Conservation (phyloP, 2,888 invertebrate genomes). For the Drosophila nr. perissopoda region DNA sequence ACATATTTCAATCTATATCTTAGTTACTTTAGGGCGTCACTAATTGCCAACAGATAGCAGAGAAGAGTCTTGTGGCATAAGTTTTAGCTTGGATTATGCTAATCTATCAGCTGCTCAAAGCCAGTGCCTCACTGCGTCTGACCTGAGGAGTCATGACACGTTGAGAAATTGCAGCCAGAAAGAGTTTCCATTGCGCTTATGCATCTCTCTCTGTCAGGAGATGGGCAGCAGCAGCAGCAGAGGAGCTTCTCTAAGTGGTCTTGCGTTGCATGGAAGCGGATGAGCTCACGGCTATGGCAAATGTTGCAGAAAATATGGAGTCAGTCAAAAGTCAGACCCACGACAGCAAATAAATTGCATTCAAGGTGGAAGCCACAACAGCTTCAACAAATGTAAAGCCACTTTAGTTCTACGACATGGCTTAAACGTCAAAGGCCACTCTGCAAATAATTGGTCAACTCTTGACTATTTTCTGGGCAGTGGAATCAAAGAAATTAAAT, state of each 20-base stretch:
- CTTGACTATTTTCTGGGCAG: not conserved
- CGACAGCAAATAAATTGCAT: constrained; percentile 84
- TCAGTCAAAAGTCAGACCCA: constrained; percentile 82
- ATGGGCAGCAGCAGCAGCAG: not conserved
- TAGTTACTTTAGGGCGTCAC: constrained; percentile 3
- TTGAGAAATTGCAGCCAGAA: constrained; percentile 50
- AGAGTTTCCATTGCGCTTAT: constrained; percentile 20
- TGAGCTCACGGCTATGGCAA: constrained; percentile 71
- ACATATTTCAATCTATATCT: constrained; percentile 1
- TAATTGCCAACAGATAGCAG: constrained; percentile 32
- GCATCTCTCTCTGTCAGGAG: constrained; percentile 41
- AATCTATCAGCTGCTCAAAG: constrained; percentile 41
- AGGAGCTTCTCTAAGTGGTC: constrained; percentile 18
- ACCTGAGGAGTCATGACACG: constrained; percentile 41
- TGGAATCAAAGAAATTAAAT: constrained; percentile 37
- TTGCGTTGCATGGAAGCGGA: constrained; percentile 38
- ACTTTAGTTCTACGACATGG: constrained; percentile 9
- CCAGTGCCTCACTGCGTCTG: constrained; percentile 10
- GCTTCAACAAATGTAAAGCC: constrained; percentile 11
- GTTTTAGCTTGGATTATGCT: constrained; percentile 38
- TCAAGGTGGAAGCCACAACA: constrained; percentile 48
- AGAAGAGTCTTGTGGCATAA: not conserved
- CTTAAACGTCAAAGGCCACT: constrained; percentile 37
- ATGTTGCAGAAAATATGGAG: constrained; percentile 83
- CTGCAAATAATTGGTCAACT: constrained; percentile 53